Evolutionary conservation across 1,140 invertebrate species (phyloP).

Genomic region (Zaprionus tsacasi): DNA sequence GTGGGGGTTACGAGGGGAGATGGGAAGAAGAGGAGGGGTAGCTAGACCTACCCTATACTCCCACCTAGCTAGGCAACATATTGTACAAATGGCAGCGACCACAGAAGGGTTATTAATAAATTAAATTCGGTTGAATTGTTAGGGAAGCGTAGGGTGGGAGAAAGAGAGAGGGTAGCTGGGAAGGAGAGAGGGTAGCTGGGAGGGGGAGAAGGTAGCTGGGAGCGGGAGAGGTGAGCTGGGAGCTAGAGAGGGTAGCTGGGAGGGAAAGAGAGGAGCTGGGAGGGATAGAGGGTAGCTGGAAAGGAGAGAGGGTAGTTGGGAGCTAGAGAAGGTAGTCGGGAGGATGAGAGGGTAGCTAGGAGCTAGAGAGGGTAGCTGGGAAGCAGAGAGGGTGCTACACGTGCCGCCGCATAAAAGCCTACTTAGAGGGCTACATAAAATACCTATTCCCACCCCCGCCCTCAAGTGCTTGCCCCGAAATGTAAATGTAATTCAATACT

Average conservation of each 20-base stretch:
- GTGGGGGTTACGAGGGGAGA: not conserved
- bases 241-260: too few species aligned
- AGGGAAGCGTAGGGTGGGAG: not conserved
- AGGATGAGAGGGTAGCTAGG: too few species aligned
- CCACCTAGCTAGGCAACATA: slow-evolving; percentile 16
- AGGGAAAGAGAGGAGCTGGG: too few species aligned
- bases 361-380: too few species aligned
- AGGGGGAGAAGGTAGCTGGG: too few species aligned
- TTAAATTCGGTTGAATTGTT: slow-evolving; percentile 48
- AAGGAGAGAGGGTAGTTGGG: too few species aligned
- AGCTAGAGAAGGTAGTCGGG: too few species aligned
- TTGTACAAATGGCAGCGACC: slow-evolving; percentile 44
- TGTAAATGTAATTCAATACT: slow-evolving; percentile 53
- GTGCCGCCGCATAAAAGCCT: slow-evolving; percentile 14
- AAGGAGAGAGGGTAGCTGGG: too few species aligned
- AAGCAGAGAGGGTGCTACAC: not conserved
- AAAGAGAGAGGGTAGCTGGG: too few species aligned
- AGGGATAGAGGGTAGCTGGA: not conserved
- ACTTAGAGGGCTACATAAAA: slow-evolving; percentile 18
- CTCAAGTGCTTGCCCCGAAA: slow-evolving; percentile 3
- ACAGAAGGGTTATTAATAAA: slow-evolving; percentile 77
- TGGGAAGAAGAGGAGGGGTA: not conserved
- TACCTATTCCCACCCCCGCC: not conserved
- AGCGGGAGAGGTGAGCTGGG: too few species aligned
- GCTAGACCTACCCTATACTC: not conserved